Evolutionary conservation across 2,113 vertebrate species (phyloP).

Genomic region (Tursiops truncatus): DNA sequence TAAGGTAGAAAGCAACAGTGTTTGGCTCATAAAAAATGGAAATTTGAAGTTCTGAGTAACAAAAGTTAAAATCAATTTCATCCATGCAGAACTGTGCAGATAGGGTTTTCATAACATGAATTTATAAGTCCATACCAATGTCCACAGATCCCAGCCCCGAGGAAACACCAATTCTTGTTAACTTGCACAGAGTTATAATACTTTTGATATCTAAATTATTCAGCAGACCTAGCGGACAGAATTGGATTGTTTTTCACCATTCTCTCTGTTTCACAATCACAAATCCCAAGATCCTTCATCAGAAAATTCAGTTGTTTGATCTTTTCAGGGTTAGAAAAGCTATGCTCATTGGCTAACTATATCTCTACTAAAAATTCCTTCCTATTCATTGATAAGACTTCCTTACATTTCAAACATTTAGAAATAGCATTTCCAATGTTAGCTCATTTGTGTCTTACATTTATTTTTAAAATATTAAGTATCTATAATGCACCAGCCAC

Average conservation of each 20-base stretch:
- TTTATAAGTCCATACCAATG: background rate
- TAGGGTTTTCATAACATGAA: background rate
- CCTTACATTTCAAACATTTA: background rate
- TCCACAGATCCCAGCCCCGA: background rate
- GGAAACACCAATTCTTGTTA: slow-evolving; percentile 20
- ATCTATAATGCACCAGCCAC: background rate
- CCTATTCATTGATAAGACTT: background rate
- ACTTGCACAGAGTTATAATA: background rate
- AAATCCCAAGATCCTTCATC: slow-evolving; percentile 28
- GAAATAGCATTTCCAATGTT: background rate
- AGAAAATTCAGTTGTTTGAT: background rate
- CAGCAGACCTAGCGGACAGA: background rate
- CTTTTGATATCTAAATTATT: slow-evolving; percentile 16
- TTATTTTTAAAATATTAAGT: background rate
- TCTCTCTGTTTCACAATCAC: background rate
- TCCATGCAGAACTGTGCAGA: background rate
- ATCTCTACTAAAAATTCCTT: background rate
- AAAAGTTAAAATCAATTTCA: slow-evolving; percentile 30
- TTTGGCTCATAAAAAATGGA: background rate
- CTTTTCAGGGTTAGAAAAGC: background rate
- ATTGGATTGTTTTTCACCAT: slow-evolving; percentile 4
- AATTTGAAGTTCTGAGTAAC: slow-evolving; percentile 33
- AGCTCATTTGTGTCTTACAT: background rate
- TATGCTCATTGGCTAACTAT: background rate
- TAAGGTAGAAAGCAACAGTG: background rate